phyloP scores from a whole-genome alignment of 2,797 vertebrate species.

The Xyrichtys novacula region DNA sequence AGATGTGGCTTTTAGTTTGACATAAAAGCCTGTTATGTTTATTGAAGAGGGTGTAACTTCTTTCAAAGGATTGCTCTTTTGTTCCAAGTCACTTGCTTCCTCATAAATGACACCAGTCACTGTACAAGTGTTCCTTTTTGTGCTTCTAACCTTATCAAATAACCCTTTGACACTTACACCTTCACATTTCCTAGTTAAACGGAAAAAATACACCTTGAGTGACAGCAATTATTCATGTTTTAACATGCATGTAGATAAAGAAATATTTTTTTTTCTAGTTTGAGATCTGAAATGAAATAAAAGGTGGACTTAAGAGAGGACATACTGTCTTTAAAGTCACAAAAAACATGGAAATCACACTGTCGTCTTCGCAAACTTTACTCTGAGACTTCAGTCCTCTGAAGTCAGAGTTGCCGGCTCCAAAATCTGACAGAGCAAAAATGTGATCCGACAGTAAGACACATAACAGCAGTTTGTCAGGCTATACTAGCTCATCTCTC shows the following conservation, averaged over 20 bases:
- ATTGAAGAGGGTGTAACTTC: neutral
- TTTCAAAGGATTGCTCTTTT: neutral
- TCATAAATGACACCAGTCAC: neutral
- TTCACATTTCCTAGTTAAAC: neutral
- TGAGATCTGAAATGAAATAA: too few relatives aligned
- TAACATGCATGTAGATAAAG: too few relatives aligned
- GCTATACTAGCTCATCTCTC: neutral
- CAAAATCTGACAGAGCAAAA: neutral
- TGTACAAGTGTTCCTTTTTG: neutral
- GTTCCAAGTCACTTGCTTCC: neutral
- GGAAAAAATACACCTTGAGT: constrained; percentile 9
- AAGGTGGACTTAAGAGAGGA: too few relatives aligned
- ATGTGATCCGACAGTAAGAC: neutral
- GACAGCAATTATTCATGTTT: too few relatives aligned
- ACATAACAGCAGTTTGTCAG: neutral
- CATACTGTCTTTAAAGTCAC: too few relatives aligned
- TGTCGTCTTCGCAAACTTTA: too few relatives aligned
- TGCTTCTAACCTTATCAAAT: neutral
- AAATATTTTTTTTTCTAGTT: too few relatives aligned
- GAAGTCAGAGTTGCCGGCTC: neutral
- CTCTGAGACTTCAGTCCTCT: too few relatives aligned
- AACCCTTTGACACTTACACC: neutral
- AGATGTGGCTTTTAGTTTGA: neutral
- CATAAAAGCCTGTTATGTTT: neutral
- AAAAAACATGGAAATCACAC: too few relatives aligned